Percentiles rank a stretch among this genome's conserved stretches.
phyloP scores from a whole-genome alignment of 2,113 vertebrate species.

The Dolichotis patagonum region DNA sequence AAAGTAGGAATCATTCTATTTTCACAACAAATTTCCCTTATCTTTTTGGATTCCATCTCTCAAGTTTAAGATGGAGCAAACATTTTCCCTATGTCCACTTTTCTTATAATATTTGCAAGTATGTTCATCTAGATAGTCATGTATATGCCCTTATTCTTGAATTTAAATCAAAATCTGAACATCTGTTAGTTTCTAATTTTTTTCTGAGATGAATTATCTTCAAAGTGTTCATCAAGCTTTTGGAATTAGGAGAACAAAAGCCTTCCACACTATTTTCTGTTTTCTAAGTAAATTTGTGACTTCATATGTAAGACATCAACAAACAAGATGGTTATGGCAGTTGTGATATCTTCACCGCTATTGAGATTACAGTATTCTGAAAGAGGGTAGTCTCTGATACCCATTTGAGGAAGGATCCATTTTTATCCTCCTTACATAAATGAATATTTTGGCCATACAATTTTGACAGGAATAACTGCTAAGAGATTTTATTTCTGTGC shows the following conservation, averaged over 20 bases:
- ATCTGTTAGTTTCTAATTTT: background rate
- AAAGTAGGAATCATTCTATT: background rate
- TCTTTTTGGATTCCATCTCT: constrained; percentile 12
- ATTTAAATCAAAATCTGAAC: constrained; percentile 4
- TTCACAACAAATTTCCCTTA: background rate
- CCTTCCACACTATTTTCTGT: background rate
- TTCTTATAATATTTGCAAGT: background rate
- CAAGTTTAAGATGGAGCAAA: background rate
- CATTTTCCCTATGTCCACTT: background rate
- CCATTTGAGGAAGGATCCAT: background rate
- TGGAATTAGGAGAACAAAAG: background rate
- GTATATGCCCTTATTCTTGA: background rate
- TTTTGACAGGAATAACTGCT: background rate
- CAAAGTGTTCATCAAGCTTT: background rate
- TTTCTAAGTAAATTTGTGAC: constrained; percentile 22
- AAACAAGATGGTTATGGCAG: background rate
- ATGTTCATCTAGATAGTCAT: background rate
- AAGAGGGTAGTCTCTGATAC: background rate
- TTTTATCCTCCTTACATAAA: background rate
- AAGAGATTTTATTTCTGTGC: background rate
- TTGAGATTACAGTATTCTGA: background rate
- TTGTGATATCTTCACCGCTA: background rate
- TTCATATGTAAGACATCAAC: background rate
- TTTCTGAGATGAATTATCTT: constrained; percentile 38
- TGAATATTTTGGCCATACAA: background rate